Evolutionary conservation across 2,797 vertebrate species (phyloP).

Genomic region (Ctenosaura bakeri): DNA sequence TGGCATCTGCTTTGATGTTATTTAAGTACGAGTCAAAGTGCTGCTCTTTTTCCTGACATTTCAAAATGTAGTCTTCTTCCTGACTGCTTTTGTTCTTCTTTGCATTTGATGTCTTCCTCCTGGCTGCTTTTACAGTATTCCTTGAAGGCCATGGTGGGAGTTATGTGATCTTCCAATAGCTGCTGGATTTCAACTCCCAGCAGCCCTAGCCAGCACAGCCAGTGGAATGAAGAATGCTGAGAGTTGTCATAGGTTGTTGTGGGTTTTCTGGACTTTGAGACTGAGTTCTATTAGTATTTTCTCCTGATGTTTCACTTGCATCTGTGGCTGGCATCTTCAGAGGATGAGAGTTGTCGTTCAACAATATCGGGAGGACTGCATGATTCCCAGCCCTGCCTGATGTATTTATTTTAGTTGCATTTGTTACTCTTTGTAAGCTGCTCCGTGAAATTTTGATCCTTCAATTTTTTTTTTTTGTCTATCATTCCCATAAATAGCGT

Average conservation of each 20-base stretch:
- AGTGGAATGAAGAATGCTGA: too few species aligned
- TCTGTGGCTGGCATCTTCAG: too few species aligned
- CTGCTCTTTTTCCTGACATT: background rate
- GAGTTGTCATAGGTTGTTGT: too few species aligned
- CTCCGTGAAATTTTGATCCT: background rate
- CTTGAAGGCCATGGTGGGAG: background rate
- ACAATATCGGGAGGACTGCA: too few species aligned
- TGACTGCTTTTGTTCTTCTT: background rate
- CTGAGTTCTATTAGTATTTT: too few species aligned
- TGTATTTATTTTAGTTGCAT: background rate
- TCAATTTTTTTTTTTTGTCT: background rate
- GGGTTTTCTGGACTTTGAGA: too few species aligned
- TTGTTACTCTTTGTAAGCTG: background rate
- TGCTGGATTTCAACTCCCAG: too few species aligned
- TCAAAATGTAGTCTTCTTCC: background rate
- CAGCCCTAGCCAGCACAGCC: too few species aligned
- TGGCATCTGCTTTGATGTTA: background rate
- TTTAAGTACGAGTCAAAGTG: background rate
- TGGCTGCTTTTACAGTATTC: background rate
- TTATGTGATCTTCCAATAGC: too few species aligned
- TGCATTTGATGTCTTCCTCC: background rate
- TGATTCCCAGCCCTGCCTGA: too few species aligned
- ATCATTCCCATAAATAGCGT: background rate
- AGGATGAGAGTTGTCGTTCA: too few species aligned
- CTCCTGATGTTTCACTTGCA: too few species aligned